A percentile compares a stretch with the other conserved stretches of the same genome.
Conservation (phyloP, 92 coral and sea anemone genomes). For the Zoanthus sansibaricus region DNA sequence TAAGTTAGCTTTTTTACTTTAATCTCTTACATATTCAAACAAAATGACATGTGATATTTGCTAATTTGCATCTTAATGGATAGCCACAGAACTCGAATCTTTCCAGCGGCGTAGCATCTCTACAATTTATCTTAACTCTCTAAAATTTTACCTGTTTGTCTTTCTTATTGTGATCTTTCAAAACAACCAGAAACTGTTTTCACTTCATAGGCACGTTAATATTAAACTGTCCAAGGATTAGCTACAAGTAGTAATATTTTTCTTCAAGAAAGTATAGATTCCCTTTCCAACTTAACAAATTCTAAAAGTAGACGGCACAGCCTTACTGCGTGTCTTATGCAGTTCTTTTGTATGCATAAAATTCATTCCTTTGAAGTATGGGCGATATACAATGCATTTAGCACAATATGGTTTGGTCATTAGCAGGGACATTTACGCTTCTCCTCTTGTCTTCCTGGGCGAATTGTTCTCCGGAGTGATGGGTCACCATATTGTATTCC, state of each 20-base stretch:
- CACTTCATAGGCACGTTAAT: too few species aligned
- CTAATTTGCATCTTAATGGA: too few species aligned
- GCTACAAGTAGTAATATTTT: background rate
- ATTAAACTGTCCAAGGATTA: background rate
- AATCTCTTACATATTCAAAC: too few species aligned
- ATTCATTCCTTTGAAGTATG: slow-evolving; percentile 1
- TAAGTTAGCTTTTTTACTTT: too few species aligned
- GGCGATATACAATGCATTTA: background rate
- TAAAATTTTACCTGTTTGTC: too few species aligned
- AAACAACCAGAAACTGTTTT: too few species aligned
- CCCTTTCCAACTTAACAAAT: background rate
- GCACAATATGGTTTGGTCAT: background rate
- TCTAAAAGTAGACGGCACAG: background rate
- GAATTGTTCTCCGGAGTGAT: slow-evolving; percentile 94
- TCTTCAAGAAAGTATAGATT: background rate
- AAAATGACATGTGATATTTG: too few species aligned
- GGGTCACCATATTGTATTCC: slow-evolving; percentile 99
- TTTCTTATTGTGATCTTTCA: too few species aligned
- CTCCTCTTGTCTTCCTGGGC: slow-evolving; percentile 83
- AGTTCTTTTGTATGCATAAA: background rate
- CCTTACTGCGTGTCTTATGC: background rate
- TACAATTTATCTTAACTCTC: too few species aligned
- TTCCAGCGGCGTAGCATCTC: too few species aligned
- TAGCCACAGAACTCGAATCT: too few species aligned
- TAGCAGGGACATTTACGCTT: slow-evolving; percentile 67